Evolutionary conservation across 2,797 vertebrate genomes (phyloP), one percentile per base, ranked within the genome.

Genomic region (Acrossocheilus wenchowensis): DNA sequence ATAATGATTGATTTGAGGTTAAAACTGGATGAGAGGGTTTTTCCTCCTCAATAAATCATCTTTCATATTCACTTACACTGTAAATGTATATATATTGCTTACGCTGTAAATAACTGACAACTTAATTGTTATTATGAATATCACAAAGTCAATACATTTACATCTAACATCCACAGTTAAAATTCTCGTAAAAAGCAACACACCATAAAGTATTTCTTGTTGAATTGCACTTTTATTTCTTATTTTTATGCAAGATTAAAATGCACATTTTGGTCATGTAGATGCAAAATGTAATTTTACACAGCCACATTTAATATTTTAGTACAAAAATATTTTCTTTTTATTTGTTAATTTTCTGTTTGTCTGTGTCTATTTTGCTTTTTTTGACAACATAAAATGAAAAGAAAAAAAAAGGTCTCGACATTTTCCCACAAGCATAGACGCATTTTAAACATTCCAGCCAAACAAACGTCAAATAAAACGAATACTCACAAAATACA

Each of bases 401-500:
- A 39, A 12, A n/a, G 26, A 12, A 60, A 4, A 60, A 21, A 60
- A 60, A 60, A 11, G 57, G 48, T 73, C 15, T 2, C 26, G 4
- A 43, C 50, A 72, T 12, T 45, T 23, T 34, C 39, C 39, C n/a
- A 21, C 52, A 82, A 41, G 12, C 21, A n/a, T 5, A 60, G 5
- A 23, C 6, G 2, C 26, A 48, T 45, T 50, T 9, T 1, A 45
- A 81, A 23, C 39, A 34, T 34, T 75, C 26, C 2, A 75, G 57
- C 39, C 41, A 48, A 39, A 74, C 30, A 19, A n/a, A 54, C 4
- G 1, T 74, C 11, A 23, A 48, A 6, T 23, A 64, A 48, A 73
- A 75, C 34, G 9, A 77, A 77, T 21, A 41, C 75, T 84, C 73
- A 84, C 30, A 66, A 68, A 84, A 50, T n/a, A 26, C 2, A 50